A percentile compares a stretch with the other conserved stretches of the same genome.
Conservation (phyloP, 1,140 invertebrate genomes). For the Lordiphosa stackelbergi region DNA sequence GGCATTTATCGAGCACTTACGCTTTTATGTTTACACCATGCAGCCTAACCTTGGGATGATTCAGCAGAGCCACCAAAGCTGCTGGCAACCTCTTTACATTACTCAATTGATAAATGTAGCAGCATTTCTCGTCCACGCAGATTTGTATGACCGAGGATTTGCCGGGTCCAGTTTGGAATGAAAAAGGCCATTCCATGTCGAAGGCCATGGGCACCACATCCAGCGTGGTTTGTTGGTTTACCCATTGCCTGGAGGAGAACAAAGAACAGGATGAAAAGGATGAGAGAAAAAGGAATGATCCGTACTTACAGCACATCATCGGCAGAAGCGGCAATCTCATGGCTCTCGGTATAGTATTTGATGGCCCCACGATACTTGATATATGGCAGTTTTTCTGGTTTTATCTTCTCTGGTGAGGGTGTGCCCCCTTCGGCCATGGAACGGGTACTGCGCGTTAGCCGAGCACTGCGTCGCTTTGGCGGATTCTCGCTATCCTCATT, state of each 20-base stretch:
- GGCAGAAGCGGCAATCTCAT: slow-evolving; percentile 78
- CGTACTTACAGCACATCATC: slow-evolving; percentile 79
- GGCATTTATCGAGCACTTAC: slow-evolving; percentile 63
- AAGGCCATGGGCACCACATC: slow-evolving; percentile 79
- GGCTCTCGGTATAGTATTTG: slow-evolving; percentile 78
- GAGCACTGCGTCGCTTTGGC: slow-evolving; percentile 61
- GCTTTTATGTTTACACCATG: slow-evolving; percentile 83
- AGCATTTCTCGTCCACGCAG: slow-evolving; percentile 78
- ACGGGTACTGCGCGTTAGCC: slow-evolving; percentile 53
- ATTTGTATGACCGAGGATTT: slow-evolving; percentile 82
- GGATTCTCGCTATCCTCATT: slow-evolving; percentile 52
- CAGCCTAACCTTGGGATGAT: slow-evolving; percentile 80
- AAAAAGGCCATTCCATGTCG: slow-evolving; percentile 83
- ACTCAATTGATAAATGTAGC: slow-evolving; percentile 80
- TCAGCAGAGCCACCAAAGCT: slow-evolving; percentile 78
- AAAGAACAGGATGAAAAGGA: no score
- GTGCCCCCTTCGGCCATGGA: slow-evolving; percentile 61
- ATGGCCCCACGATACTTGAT: slow-evolving; percentile 79
- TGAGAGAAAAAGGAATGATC: background rate
- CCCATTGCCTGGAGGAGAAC: slow-evolving; percentile 73
- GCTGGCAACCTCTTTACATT: slow-evolving; percentile 79
- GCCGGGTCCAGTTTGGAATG: slow-evolving; percentile 80
- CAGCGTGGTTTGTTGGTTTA: slow-evolving; percentile 69
- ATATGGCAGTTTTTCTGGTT: slow-evolving; percentile 59
- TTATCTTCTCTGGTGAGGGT: slow-evolving; percentile 46